Percentiles rank a stretch among this genome's conserved stretches.
Evolutionary conservation across 2,113 vertebrate species (phyloP).

Genomic region (Sander vitreus): DNA sequence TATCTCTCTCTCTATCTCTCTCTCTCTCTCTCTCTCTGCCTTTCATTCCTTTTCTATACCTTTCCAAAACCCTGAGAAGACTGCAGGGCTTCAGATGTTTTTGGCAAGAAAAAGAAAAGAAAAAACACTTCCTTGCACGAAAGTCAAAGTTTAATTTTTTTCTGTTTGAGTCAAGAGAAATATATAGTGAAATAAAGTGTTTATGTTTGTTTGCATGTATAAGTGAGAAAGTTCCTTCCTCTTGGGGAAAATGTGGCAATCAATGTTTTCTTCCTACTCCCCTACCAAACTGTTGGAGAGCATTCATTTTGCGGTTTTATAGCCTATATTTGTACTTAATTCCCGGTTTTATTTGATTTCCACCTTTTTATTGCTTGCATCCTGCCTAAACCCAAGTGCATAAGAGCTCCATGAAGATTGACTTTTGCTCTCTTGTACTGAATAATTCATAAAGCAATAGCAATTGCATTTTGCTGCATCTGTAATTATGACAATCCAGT

Average conservation of each 20-base stretch:
- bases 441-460: constrained; percentile 27
- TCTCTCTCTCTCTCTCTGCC: constrained; percentile 8
- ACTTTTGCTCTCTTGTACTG: constrained; percentile 15
- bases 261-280: constrained; percentile 9
- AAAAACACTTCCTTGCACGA: constrained; percentile 21
- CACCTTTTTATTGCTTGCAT: constrained; percentile 31
- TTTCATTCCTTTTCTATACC: constrained; percentile 18
- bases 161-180: background rate
- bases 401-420: constrained; percentile 16
- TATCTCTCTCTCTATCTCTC: constrained; percentile 18
- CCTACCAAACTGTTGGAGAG: constrained; percentile 25
- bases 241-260: constrained; percentile 36
- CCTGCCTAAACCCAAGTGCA: constrained; percentile 10
- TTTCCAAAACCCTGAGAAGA: constrained; percentile 53
- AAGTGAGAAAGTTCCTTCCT: constrained; percentile 26
- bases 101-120: constrained; percentile 12
- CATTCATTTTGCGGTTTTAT: constrained; percentile 37
- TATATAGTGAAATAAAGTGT: constrained; percentile 32
- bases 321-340: constrained; percentile 44
- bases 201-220: constrained; percentile 30
- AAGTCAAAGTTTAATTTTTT: constrained; percentile 1
- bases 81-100: constrained; percentile 62
- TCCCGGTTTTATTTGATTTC: constrained; percentile 48
- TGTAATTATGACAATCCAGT: constrained; percentile 21
- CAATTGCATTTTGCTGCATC: constrained; percentile 24